Conservation (phyloP, 2,888 invertebrate genomes). For the Rhamphomyia laevipes region DNA sequence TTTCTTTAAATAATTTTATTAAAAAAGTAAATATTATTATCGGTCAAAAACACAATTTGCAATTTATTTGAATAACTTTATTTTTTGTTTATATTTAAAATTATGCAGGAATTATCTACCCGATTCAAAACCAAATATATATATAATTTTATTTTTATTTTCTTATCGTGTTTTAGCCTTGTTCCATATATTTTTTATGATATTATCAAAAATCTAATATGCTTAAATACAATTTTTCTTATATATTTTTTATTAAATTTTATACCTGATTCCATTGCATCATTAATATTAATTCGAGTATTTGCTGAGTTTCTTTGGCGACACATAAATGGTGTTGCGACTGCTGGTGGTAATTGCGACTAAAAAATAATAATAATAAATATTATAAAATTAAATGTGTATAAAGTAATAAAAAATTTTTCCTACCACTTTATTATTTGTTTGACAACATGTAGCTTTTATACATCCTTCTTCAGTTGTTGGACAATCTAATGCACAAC, state of each 20-base stretch:
- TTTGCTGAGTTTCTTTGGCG: conserved; percentile 63
- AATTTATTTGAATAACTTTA: no score
- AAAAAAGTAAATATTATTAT: no score
- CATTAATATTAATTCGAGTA: conserved; percentile 39
- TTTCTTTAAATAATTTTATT: no score
- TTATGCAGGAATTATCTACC: no score
- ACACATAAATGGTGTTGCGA: conserved; percentile 69
- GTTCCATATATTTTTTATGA: no score
- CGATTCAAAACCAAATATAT: no score
- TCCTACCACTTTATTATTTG: conserved; percentile 33
- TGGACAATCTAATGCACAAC: conserved; percentile 78
- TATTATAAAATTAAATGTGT: not conserved
- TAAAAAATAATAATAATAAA: conserved; percentile 17
- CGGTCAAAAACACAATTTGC: no score
- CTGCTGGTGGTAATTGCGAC: conserved; percentile 56
- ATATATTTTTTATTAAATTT: not conserved
- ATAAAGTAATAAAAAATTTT: not conserved
- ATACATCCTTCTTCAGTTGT: conserved; percentile 72
- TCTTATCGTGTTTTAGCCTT: no score
- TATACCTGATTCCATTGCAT: conserved; percentile 30
- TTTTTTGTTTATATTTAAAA: no score
- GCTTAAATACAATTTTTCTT: no score
- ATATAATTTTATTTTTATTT: no score
- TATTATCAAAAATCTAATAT: no score
- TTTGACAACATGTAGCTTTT: conserved; percentile 71